These are phyloP conservation scores for Anas capensis DNA, from an alignment of 2,797 vertebrate genomes.

Conservation along the genomic window DNA sequence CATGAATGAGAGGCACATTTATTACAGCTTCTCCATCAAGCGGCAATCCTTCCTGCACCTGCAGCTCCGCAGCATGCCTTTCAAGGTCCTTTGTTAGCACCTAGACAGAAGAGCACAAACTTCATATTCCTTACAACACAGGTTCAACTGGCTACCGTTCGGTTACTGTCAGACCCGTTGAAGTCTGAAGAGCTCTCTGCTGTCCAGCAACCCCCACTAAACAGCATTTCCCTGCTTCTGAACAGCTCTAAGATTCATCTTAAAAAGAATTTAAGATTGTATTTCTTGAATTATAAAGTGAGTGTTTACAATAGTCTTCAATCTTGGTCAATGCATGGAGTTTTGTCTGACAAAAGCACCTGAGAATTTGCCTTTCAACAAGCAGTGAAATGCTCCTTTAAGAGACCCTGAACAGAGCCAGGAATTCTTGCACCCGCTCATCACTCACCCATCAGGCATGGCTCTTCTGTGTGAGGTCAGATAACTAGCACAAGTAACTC, in stretches of 20 bases:
- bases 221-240: background rate
- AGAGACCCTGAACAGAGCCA: background rate
- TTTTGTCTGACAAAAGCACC: background rate
- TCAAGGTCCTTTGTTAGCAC: conserved; percentile 94
- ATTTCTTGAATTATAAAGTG: background rate
- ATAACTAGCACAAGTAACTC: background rate
- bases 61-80: conserved; percentile 89
- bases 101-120: conserved; percentile 71
- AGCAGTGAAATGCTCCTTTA: background rate
- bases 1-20: conserved; percentile 91
- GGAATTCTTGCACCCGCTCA: background rate
- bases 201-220: background rate
- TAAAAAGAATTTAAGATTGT: background rate
- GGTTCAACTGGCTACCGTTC: background rate
- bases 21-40: conserved; percentile 85
- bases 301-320: background rate
- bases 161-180: background rate
- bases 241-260: background rate
- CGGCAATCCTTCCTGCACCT: conserved; percentile 88
- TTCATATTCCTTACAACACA: rapidly evolving
- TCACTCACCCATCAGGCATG: background rate
- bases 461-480: background rate
- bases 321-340: background rate
- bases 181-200: background rate
- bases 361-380: background rate